Evolutionary conservation across 1,140 invertebrate genomes (phyloP), one percentile per base, ranked within the genome.

Genomic region (Cyclargus thomasi): DNA sequence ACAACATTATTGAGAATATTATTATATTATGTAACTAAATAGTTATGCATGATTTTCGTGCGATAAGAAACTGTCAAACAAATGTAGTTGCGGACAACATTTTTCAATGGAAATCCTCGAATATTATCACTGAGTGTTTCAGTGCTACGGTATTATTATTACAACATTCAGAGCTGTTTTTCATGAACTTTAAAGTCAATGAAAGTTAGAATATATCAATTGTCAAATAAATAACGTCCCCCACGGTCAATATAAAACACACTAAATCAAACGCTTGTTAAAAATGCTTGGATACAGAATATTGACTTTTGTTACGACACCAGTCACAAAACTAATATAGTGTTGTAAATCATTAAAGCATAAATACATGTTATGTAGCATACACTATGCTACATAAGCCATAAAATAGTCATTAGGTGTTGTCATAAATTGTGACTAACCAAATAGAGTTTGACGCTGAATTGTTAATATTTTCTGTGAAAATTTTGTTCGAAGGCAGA

Each of bases 181-280:
- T 17, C 6, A n/a, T 47, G 39, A 16, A 11, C 39, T 47, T 47
- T 16, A 47, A 11, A 14, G 14, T 47, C 53, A 55, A 55, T 55
- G 18, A 55, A 55, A 2, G 53, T 55, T 55, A 18, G 16, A 55
- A 17, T 55, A 55, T n/a, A 11, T 39, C 11, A 39, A 14, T 47
- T 47, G 11, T 47, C 29, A 29, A 47, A 47, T 47, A 47, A 55
- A 59, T 10, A 21, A 59, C 10, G 1, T 20, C 29, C 17, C 1
- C 20, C 18, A 21, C 20, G 55, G 20, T 59, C 55, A 21, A 59
- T 59, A 20, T 59, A 59, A 59, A 59, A 59, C 11, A 59, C 20
- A 59, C 18, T 59, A 59, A 59, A 59, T 59, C 55, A 59, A 20
- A 20, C 17, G 18, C 55, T 59, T 20, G 55, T 59, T 59, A 59